A percentile compares a stretch with the other conserved stretches of the same genome.
phyloP scores from a whole-genome alignment of 2,113 vertebrate species.

The Tor tambroides region DNA sequence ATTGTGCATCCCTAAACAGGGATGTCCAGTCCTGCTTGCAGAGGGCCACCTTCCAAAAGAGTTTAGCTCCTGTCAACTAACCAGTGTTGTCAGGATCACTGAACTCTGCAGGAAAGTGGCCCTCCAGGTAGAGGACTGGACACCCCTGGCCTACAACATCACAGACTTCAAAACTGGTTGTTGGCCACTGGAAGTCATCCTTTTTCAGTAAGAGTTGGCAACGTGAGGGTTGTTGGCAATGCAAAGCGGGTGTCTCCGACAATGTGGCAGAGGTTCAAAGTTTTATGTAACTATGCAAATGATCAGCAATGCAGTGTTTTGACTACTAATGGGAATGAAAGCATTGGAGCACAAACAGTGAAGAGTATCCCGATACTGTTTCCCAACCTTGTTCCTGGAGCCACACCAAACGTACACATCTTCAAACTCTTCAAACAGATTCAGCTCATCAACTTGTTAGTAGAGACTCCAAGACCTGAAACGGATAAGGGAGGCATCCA shows the following conservation, averaged over 20 bases:
- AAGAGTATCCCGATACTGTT: neutral
- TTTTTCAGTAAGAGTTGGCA: neutral
- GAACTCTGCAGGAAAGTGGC: neutral
- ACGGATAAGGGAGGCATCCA: too few species aligned
- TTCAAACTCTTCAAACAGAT: neutral
- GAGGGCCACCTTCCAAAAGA: too few species aligned
- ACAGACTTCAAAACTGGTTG: neutral
- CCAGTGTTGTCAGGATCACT: neutral
- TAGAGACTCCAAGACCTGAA: neutral
- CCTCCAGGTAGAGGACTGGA: neutral
- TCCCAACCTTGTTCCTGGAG: neutral
- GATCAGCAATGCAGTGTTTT: neutral
- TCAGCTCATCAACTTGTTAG: neutral
- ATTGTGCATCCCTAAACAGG: too few species aligned
- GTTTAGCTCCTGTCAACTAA: neutral
- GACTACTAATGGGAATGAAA: neutral
- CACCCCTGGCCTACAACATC: neutral
- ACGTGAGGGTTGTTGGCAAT: neutral
- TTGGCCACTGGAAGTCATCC: too few species aligned
- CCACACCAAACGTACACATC: neutral
- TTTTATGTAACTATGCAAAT: neutral
- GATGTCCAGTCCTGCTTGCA: neutral
- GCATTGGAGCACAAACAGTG: neutral
- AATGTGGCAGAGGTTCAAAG: neutral
- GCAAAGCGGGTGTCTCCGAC: neutral